Evolutionary conservation across 2,113 vertebrate species (phyloP), one percentile per base, ranked within the genome.

Genomic region (Rissa tridactyla): DNA sequence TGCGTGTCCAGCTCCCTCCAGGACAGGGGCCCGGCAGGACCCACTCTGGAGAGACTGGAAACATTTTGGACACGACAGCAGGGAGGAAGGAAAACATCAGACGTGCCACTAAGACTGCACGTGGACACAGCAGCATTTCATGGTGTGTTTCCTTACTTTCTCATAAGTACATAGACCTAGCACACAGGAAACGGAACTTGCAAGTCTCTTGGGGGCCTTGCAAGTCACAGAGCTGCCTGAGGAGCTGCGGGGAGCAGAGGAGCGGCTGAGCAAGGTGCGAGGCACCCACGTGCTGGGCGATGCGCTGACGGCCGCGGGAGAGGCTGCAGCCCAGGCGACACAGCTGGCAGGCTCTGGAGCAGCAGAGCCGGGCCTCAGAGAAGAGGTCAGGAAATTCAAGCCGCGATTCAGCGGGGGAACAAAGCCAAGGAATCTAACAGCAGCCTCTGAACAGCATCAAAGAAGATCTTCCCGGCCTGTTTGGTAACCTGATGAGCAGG

Each of bases 221-320:
- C 40, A 82, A 88, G 54, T 18, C 49, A 23, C 55, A 8, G 21
- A 42, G 42, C 9, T 73, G 21, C 54, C 32, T 47, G 18, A 1
- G 36, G 19, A 82, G 36, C 36, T 69, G 44, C 8, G 2, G 49
- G 47, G 68, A 69, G 26, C 36, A 19, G 42, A 54, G 51, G 21
- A 51, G 5, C 4, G 13, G 18, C 75, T 86, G 22, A 52, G 22
- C 22, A 52, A 78, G 18, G 15, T 15, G 16, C n/a, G 69, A 69
- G 62, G 26, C n/a, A 69, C 11, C 54, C 10, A 15, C 4, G 2
- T 2, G 2, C 23, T 44, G 36, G 22, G 30, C 6, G 0, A 75
- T 0, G 0, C 19, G 26, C 30, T 1, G 3, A 12, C 6, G 30
- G 55, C 46, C 75, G 32, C 70, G 58, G 79, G n/a, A 70, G 70